Percentiles rank a stretch among this genome's conserved stretches.
Conservation (phyloP, 1,140 invertebrate species). For the Aphis craccivora region DNA sequence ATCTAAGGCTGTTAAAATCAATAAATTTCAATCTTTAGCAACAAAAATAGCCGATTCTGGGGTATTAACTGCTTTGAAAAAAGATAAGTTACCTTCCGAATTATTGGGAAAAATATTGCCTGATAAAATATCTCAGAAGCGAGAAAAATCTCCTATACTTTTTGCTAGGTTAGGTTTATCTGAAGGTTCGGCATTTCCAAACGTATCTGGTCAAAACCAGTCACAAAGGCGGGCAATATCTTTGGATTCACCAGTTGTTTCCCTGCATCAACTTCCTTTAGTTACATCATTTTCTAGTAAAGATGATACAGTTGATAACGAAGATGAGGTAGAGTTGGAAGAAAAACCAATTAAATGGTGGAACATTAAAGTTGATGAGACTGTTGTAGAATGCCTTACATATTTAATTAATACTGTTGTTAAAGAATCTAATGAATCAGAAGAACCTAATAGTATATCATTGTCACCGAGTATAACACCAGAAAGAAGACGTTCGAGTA, state of each 20-base stretch:
- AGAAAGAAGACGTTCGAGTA: constrained; percentile 62
- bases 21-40: constrained; percentile 42
- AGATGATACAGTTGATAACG: constrained; percentile 76
- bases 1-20: constrained; percentile 38
- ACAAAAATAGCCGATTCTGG: not conserved
- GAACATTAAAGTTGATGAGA: constrained; percentile 50
- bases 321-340: constrained; percentile 61
- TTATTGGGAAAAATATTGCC: constrained; percentile 67
- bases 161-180: constrained; percentile 82
- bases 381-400: constrained; percentile 29
- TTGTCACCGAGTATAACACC: constrained; percentile 55
- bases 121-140: constrained; percentile 60
- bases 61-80: not conserved
- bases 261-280: constrained; percentile 78
- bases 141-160: constrained; percentile 76
- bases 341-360: constrained; percentile 60
- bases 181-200: constrained; percentile 78
- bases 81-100: constrained; percentile 66
- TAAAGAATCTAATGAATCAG: constrained; percentile 10
- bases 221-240: constrained; percentile 82
- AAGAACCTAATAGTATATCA: constrained; percentile 2
- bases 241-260: constrained; percentile 81
- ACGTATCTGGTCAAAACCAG: constrained; percentile 76
- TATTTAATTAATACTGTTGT: constrained; percentile 43
- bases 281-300: constrained; percentile 86